A percentile compares a stretch with the other conserved stretches of the same genome.
Evolutionary conservation across 2,113 vertebrate genomes (phyloP).

Genomic region (Sarotherodon lohbergeri): DNA sequence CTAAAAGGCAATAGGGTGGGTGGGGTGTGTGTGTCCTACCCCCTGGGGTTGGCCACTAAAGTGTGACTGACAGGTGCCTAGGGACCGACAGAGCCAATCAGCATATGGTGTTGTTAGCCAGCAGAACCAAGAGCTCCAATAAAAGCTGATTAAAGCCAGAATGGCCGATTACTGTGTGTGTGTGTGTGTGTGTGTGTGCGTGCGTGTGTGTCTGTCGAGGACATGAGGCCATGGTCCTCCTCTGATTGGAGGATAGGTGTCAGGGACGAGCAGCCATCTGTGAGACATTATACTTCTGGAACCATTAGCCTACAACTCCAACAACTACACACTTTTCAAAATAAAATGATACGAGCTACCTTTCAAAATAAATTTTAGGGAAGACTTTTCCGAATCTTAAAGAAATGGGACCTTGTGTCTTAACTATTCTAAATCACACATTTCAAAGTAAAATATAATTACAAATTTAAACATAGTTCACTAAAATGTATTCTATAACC

Average conservation of each 20-base stretch:
- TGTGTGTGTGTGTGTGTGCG: not conserved
- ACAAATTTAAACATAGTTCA: not conserved
- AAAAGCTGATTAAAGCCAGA: slow-evolving; percentile 48
- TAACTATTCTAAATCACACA: not conserved
- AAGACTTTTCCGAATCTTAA: not conserved
- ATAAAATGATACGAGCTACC: not conserved
- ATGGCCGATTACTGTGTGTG: not conserved
- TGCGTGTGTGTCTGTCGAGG: not conserved
- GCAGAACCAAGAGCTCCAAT: slow-evolving; percentile 29
- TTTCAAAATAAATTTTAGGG: not conserved
- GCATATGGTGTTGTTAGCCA: slow-evolving; percentile 28
- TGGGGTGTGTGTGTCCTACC: not conserved
- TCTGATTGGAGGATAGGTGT: not conserved
- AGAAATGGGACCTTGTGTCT: not conserved
- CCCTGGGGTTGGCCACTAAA: slow-evolving; percentile 23
- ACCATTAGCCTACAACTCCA: slow-evolving; percentile 9
- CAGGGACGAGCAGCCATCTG: slow-evolving; percentile 1
- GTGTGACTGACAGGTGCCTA: slow-evolving; percentile 33
- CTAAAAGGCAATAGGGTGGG: not conserved
- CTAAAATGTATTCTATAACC: not conserved
- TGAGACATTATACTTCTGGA: not conserved
- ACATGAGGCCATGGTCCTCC: not conserved
- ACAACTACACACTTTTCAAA: not conserved
- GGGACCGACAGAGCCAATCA: slow-evolving; percentile 40
- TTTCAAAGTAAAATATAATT: not conserved